These are phyloP conservation scores for Catharus minimus DNA, from an alignment of 2,113 vertebrate genomes.

Conservation along the genomic window DNA sequence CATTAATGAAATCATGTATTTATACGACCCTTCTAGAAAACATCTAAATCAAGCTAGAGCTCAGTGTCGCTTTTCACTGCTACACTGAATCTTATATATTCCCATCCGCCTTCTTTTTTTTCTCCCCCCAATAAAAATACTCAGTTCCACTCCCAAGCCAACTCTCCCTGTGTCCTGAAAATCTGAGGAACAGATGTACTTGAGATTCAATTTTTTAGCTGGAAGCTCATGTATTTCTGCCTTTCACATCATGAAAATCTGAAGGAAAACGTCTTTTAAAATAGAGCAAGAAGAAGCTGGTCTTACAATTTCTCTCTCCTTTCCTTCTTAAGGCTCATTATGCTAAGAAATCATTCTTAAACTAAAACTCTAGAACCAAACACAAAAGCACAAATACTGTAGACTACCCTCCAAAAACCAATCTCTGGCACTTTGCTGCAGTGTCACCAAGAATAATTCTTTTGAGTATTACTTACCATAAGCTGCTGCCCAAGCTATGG, in stretches of 20 bases:
- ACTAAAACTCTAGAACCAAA: background rate
- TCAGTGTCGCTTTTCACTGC: background rate
- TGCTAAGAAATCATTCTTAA: background rate
- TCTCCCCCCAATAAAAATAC: background rate
- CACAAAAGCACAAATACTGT: background rate
- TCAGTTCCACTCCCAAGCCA: constrained; percentile 2
- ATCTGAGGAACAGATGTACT: constrained; percentile 9
- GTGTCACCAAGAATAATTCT: background rate
- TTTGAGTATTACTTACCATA: constrained; percentile 80
- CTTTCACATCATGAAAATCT: constrained; percentile 5
- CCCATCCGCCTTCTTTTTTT: background rate
- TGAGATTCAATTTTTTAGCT: constrained; percentile 32
- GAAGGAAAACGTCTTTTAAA: constrained; percentile 45
- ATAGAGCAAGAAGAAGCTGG: background rate
- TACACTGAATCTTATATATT: background rate
- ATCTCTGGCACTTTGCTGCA: background rate
- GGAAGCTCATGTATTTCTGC: constrained; percentile 11
- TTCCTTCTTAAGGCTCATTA: constrained; percentile 20
- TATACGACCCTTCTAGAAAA: background rate
- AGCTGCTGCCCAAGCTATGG: constrained; percentile 91
- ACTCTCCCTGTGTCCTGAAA: constrained; percentile 11
- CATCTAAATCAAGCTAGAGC: background rate
- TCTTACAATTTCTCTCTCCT: constrained; percentile 16
- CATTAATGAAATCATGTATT: background rate
- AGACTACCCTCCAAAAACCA: background rate